Evolutionary conservation across 1,140 invertebrate species (phyloP).

Genomic region (Plodia interpunctella): DNA sequence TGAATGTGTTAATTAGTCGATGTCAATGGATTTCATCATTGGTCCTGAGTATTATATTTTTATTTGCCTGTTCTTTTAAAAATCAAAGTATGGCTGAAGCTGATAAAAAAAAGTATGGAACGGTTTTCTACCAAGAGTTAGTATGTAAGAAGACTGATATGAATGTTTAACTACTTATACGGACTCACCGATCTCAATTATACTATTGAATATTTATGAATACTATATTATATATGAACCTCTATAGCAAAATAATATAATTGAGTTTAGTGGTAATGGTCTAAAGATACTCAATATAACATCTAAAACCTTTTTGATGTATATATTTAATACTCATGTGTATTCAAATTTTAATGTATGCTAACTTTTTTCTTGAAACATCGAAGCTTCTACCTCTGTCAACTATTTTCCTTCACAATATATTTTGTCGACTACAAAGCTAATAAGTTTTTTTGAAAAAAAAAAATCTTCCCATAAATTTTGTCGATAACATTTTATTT

Average conservation of each 20-base stretch:
- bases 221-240: not conserved
- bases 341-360: no score
- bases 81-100: not conserved
- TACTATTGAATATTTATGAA: not conserved
- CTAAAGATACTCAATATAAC: not conserved
- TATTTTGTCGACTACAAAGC: not conserved
- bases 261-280: no score
- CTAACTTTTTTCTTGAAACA: slow-evolving; percentile 5
- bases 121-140: not conserved
- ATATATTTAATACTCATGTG: no score
- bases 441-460: not conserved
- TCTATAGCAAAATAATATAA: not conserved
- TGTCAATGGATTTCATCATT: not conserved
- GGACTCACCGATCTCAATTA: not conserved
- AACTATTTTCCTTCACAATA: not conserved
- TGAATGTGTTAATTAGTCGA: not conserved
- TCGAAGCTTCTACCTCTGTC: slow-evolving; percentile 13
- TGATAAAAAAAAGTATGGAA: no score
- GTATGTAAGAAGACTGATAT: slow-evolving; percentile 2
- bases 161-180: no score
- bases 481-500: not conserved
- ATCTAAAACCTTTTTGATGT: no score
- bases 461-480: no score
- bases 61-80: not conserved
- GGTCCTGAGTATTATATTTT: not conserved